Percentiles rank a stretch among this genome's conserved stretches.
phyloP scores from a whole-genome alignment of 2,888 invertebrate species.

The Saturnia pavonia region DNA sequence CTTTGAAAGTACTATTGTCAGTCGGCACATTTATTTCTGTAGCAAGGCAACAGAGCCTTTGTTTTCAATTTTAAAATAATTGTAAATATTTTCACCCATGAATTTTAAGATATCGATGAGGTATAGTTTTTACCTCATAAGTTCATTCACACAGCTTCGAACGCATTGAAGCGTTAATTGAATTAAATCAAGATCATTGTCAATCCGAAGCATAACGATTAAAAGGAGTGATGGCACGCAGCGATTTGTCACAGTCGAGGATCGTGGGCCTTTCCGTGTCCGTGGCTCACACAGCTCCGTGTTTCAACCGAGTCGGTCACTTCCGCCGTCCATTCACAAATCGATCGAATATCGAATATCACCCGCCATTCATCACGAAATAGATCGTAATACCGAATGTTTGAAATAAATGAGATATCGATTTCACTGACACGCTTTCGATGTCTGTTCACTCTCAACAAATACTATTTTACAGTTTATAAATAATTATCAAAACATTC shows the following conservation, averaged over 20 bases:
- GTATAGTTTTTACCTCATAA: slow-evolving; percentile 27
- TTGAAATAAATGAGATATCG: slow-evolving; percentile 55
- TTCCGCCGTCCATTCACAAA: slow-evolving; percentile 74
- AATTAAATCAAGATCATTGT: slow-evolving; percentile 66
- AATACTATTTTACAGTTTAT: slow-evolving; percentile 12
- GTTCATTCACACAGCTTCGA: slow-evolving; percentile 53
- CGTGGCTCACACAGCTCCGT: not conserved
- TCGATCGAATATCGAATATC: slow-evolving; percentile 68
- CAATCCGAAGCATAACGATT: slow-evolving; percentile 60
- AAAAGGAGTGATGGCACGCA: slow-evolving; percentile 59
- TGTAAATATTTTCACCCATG: not conserved
- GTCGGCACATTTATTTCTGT: no score
- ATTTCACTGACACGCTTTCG: slow-evolving; percentile 63
- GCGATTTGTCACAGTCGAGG: slow-evolving; percentile 71
- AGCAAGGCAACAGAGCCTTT: no score
- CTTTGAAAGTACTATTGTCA: no score
- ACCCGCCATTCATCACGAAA: slow-evolving; percentile 70
- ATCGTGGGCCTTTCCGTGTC: slow-evolving; percentile 32
- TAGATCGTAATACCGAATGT: slow-evolving; percentile 69
- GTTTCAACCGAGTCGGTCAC: slow-evolving; percentile 40
- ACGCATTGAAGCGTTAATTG: slow-evolving; percentile 70
- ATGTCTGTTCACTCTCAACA: slow-evolving; percentile 28
- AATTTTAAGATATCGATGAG: not conserved
- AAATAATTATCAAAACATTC: slow-evolving; percentile 14
- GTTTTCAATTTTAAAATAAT: not conserved